Base-by-base conservation (phyloP, 2,113 vertebrate species). In the Limnothrissa miodon region DNA sequence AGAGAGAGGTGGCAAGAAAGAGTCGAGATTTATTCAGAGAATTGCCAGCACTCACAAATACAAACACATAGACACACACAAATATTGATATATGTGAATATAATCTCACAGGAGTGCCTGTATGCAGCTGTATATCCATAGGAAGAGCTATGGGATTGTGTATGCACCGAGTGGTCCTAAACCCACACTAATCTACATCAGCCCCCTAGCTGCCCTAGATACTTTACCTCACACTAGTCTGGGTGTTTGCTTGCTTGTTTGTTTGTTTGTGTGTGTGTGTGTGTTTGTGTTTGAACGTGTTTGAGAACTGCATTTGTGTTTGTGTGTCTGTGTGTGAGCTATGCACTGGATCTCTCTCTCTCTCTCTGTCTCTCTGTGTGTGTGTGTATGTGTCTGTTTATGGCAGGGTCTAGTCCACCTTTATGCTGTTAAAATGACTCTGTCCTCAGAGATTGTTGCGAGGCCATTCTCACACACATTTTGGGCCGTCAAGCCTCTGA, bases 1-100 rank as follows among this genome's bases (percentile, higher is more conserved):
- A 66, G 79, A 48, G 81, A 79, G 81, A 10, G 56, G 84, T 78
- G 78, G 83, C 70, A 84, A 82, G 53, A 85, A 62, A 79, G 79
- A 78, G 59, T 82, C 80, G n/a, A 62, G 56, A 62, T 29, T 62
- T 46, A 83, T 48, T 45, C 51, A 70, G 46, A 59, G 36, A 83
- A 86, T 39, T 39, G 81, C 36, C 5, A 78, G 56, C 51, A 82
- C 80, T 74, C 48, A 51, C 39, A 29, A 29, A 46, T 48, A 5
- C 42, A 44, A 25, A 13, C 17, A 79, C 80, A 42, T 17, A 59
- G 33, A 42, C 48, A 81, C 80, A 59, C 51, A 81, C 80, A 81
- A 29, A 81, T 33, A 81, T 17, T 25, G 25, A 51, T 6, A 53
- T 23, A 53, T 53, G 51, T 4, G 23, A 3, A 53, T 5, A 53